A percentile compares a stretch with the other conserved stretches of the same genome.
phyloP scores from a whole-genome alignment of 2,113 vertebrate species.

The Grammomys dolichurus region DNA sequence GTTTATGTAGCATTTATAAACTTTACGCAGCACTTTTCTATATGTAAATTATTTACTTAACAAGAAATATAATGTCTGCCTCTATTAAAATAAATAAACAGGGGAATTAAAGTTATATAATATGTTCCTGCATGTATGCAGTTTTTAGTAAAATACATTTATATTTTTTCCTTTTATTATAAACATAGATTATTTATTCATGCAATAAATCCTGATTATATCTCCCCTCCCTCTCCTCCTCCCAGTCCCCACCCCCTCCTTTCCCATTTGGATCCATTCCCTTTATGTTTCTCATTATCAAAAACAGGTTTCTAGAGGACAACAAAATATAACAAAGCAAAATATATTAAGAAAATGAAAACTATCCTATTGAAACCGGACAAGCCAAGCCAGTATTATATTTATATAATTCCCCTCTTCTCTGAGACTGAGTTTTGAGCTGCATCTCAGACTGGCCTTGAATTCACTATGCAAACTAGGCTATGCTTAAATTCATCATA shows the following conservation, averaged over 20 bases:
- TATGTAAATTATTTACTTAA: neutral
- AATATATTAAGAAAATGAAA: neutral
- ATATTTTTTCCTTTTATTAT: neutral
- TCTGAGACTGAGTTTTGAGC: neutral
- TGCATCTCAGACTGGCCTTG: neutral
- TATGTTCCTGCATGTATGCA: neutral
- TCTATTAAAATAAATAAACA: neutral
- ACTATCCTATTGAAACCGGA: neutral
- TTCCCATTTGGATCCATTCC: neutral
- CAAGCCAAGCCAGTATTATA: neutral
- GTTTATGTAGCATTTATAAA: neutral
- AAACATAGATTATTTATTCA: neutral
- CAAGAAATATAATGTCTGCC: neutral
- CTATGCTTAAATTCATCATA: neutral
- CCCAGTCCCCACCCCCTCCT: no score
- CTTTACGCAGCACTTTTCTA: neutral
- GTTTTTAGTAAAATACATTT: slow-evolving; percentile 7
- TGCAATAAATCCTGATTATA: neutral
- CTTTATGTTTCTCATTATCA: neutral
- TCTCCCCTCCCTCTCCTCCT: neutral
- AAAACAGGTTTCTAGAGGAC: neutral
- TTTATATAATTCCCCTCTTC: neutral
- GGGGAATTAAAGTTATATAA: neutral
- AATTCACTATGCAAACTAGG: neutral
- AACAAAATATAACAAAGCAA: neutral